Percentiles rank a stretch among this genome's conserved stretches.
These are phyloP conservation scores for Xiphophorus hellerii DNA, from an alignment of 2,113 vertebrate genomes.

Conservation along the genomic window DNA sequence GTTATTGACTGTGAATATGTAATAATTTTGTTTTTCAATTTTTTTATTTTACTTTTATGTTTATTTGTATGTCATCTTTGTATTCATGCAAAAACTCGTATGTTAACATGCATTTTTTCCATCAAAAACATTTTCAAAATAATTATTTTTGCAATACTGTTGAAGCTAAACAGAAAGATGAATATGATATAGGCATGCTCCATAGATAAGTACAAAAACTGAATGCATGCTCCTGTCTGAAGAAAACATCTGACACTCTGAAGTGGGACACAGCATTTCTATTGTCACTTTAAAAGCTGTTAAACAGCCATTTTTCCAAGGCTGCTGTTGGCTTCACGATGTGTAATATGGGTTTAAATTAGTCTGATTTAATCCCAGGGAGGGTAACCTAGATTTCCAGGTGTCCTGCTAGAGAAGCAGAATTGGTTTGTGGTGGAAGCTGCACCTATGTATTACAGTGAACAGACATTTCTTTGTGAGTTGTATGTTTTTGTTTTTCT, in stretches of 20 bases:
- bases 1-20: neutral
- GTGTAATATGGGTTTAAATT: slow-evolving; percentile 58
- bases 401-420: slow-evolving; percentile 44
- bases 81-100: too few relatives aligned
- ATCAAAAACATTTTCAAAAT: too few relatives aligned
- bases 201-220: slow-evolving; percentile 24
- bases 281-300: slow-evolving; percentile 47
- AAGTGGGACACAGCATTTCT: slow-evolving; percentile 54
- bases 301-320: slow-evolving; percentile 37
- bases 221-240: slow-evolving; percentile 36
- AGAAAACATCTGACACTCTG: slow-evolving; percentile 28
- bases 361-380: slow-evolving; percentile 55
- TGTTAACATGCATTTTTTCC: too few relatives aligned
- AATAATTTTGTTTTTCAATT: neutral
- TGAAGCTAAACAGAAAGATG: neutral
- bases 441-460: slow-evolving; percentile 7
- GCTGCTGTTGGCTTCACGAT: slow-evolving; percentile 48
- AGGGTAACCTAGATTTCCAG: slow-evolving; percentile 62
- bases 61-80: too few relatives aligned
- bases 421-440: slow-evolving; percentile 18
- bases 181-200: slow-evolving; percentile 4
- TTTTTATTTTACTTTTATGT: neutral
- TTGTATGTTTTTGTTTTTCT: neutral
- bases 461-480: neutral
- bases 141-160: too few relatives aligned